Percentiles rank a stretch among this genome's conserved stretches.
Conservation (phyloP, 2,113 vertebrate species). For the Nibea albiflora region DNA sequence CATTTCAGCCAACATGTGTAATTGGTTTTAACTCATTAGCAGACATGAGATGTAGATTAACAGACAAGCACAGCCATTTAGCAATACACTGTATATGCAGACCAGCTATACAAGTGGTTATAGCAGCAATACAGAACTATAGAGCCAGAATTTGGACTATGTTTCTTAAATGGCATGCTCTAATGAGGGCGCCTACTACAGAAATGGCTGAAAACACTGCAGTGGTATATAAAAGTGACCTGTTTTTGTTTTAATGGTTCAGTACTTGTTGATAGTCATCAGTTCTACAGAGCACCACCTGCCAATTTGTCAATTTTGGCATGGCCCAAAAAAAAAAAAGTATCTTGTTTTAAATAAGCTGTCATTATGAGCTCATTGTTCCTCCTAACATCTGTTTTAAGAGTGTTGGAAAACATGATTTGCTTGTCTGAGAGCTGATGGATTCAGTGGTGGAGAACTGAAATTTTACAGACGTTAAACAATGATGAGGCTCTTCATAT, state of each 20-base stretch:
- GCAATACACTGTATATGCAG: neutral
- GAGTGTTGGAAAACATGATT: neutral
- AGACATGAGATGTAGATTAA: constrained; percentile 25
- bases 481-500: constrained; percentile 4
- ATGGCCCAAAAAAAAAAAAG: neutral
- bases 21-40: constrained; percentile 51
- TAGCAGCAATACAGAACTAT: neutral
- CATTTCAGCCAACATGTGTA: constrained; percentile 5
- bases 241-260: neutral
- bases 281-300: neutral
- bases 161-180: neutral
- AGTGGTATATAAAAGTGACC: neutral
- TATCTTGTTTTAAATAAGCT: too few species aligned
- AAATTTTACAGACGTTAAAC: neutral
- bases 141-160: neutral
- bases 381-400: neutral
- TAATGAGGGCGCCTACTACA: neutral
- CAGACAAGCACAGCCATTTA: constrained; percentile 1
- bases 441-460: neutral
- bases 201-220: too few species aligned
- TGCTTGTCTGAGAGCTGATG: neutral
- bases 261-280: neutral
- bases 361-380: too few species aligned
- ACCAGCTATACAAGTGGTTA: neutral
- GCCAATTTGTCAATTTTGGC: neutral